Conservation (phyloP, 2,797 vertebrate genomes). For the Halcyon badia region DNA sequence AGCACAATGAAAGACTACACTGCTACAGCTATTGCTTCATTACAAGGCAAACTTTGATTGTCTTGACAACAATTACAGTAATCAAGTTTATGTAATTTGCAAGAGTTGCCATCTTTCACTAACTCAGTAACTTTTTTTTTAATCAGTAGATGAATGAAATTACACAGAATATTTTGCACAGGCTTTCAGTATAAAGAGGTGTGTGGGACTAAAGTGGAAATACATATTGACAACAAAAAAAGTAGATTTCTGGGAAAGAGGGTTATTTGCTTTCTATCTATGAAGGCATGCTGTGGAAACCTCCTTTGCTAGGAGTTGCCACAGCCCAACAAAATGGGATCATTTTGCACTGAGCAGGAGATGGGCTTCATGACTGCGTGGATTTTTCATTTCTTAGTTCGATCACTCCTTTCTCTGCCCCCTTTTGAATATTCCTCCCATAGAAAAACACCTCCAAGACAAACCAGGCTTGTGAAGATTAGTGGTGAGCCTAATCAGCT, state of each 20-base stretch:
- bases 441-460: not conserved
- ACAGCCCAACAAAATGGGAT: not conserved
- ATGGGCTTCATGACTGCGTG: not conserved
- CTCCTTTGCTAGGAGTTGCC: not conserved
- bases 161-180: not conserved
- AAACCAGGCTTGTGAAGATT: not conserved
- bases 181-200: not conserved
- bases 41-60: not conserved
- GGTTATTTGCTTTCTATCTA: not conserved
- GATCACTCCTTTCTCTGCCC: not conserved
- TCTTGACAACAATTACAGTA: conserved; percentile 6
- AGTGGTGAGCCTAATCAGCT: not conserved
- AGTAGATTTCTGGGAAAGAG: not conserved
- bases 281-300: not conserved
- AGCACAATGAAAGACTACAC: not conserved
- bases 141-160: not conserved
- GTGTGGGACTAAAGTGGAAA: not conserved
- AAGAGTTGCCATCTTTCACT: not conserved
- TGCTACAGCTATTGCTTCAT: not conserved
- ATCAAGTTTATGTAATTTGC: conserved; percentile 30
- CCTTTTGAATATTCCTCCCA: not conserved
- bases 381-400: not conserved
- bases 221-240: not conserved
- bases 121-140: not conserved
- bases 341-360: not conserved